Percentiles rank a stretch among this genome's conserved stretches.
Conservation (phyloP, 2,113 vertebrate species). For the Microcebus jonahi region DNA sequence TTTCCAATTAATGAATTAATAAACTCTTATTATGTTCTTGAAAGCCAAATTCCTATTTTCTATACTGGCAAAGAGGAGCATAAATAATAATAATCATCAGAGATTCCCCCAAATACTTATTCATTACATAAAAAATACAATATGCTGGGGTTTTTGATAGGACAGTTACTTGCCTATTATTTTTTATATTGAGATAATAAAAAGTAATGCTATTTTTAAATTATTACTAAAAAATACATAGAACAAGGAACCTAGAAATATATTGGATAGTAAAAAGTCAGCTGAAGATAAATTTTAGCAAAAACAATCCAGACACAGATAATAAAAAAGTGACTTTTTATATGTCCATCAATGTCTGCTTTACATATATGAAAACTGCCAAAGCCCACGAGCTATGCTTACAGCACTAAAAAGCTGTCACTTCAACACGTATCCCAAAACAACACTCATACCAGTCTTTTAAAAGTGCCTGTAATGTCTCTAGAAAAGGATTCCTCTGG, state of each 20-base stretch:
- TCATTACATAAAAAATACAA: neutral
- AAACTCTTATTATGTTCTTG: neutral
- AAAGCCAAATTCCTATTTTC: slow-evolving; percentile 3
- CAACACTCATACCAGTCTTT: neutral
- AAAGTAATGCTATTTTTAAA: slow-evolving; percentile 3
- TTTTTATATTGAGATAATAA: slow-evolving; percentile 19
- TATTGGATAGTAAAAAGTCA: neutral
- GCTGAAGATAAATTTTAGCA: neutral
- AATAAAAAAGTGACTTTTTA: neutral
- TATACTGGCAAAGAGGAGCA: neutral
- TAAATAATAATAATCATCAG: neutral
- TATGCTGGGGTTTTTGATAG: neutral
- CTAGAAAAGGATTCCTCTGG: neutral
- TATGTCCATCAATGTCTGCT: neutral
- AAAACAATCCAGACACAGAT: slow-evolving; percentile 4
- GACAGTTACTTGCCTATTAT: neutral
- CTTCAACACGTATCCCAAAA: neutral
- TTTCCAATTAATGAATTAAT: slow-evolving; percentile 60
- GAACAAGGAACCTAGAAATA: slow-evolving; percentile 30
- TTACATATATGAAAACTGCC: neutral
- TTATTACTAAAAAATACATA: neutral
- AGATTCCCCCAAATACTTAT: neutral
- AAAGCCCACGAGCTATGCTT: neutral
- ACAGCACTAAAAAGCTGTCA: neutral
- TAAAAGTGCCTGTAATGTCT: neutral